A percentile compares a stretch with the other conserved stretches of the same genome.
These are phyloP conservation scores for Germaria angustata DNA, from an alignment of 2,888 invertebrate genomes.

Conservation along the genomic window DNA sequence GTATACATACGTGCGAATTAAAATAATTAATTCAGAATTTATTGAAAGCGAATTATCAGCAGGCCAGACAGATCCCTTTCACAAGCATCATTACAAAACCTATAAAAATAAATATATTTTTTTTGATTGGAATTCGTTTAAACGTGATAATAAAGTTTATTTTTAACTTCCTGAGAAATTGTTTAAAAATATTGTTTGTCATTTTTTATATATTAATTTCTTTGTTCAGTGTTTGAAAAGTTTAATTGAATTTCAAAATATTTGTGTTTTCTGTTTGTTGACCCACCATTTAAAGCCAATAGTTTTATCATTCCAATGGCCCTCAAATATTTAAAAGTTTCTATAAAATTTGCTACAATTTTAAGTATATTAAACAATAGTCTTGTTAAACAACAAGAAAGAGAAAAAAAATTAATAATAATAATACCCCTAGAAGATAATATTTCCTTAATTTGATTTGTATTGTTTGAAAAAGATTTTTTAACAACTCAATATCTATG, in stretches of 20 bases:
- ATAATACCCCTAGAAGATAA: neutral
- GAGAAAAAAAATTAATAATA: neutral
- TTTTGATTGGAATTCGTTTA: neutral
- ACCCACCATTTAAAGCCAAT: constrained; percentile 40
- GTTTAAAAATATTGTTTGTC: neutral
- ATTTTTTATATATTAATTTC: too few species aligned
- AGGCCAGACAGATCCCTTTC: constrained; percentile 20
- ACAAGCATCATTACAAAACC: neutral
- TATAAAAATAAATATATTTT: neutral
- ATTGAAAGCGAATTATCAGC: neutral
- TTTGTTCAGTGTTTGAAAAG: constrained; percentile 21
- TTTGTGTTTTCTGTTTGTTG: constrained; percentile 39
- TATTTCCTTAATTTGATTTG: constrained; percentile 34
- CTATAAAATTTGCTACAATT: neutral
- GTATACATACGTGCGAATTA: neutral
- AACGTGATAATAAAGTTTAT: neutral
- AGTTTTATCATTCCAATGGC: constrained; percentile 47
- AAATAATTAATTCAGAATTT: neutral
- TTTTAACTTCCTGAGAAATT: neutral
- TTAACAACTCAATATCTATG: neutral
- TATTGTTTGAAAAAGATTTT: neutral
- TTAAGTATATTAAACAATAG: constrained; percentile 7
- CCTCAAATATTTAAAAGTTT: constrained; percentile 23
- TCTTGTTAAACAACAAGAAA: neutral
- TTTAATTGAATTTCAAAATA: constrained; percentile 32